These are phyloP conservation scores for Beris morrisii DNA, from an alignment of 2,888 invertebrate species.

Conservation along the genomic window DNA sequence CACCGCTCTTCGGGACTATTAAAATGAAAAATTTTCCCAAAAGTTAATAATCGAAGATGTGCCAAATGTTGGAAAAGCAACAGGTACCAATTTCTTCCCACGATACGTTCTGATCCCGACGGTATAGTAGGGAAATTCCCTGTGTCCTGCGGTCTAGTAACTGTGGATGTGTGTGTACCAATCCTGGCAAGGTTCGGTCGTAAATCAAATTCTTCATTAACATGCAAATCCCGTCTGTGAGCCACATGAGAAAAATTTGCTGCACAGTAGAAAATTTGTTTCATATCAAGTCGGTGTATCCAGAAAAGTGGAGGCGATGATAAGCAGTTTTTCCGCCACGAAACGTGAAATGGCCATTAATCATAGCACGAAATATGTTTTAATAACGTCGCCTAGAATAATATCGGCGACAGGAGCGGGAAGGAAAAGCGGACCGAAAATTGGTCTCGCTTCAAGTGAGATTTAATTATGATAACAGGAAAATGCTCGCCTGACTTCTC, in stretches of 20 bases:
- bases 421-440: conserved; percentile 14
- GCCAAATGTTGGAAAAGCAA: conserved; percentile 1
- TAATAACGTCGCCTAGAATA: conserved; percentile 35
- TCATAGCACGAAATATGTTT: conserved; percentile 36
- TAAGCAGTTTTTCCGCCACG: conserved; percentile 23
- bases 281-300: conserved; percentile 6
- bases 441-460: conserved; percentile 34
- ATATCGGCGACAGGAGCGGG: conserved; percentile 18
- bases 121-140: neutral
- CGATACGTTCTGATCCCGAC: neutral
- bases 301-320: conserved; percentile 7
- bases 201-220: conserved; percentile 31
- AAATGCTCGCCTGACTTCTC: conserved; percentile 14
- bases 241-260: conserved; percentile 20
- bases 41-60: conserved; percentile 6
- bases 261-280: conserved; percentile 11
- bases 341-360: conserved; percentile 32
- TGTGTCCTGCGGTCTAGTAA: neutral
- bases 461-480: conserved; percentile 38
- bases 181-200: neutral
- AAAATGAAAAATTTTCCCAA: conserved; percentile 12
- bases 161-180: neutral
- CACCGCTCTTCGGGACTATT: conserved; percentile 2
- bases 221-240: conserved; percentile 20
- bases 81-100: conserved; percentile 8